A percentile compares a stretch with the other conserved stretches of the same genome.
phyloP scores from a whole-genome alignment of 2,113 vertebrate genomes.

The Carollia perspicillata region DNA sequence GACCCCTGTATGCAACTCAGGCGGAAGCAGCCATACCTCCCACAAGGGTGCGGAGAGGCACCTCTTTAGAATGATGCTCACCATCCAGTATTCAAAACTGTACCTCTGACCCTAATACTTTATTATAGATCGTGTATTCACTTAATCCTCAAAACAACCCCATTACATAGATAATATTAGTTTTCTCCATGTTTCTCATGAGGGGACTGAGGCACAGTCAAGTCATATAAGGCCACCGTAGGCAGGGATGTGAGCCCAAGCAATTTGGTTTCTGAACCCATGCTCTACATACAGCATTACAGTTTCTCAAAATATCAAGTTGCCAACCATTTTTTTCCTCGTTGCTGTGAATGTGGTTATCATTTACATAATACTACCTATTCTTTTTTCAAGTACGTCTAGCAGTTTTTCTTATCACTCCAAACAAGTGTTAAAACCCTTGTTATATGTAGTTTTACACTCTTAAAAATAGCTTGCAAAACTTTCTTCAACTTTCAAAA shows the following conservation, averaged over 20 bases:
- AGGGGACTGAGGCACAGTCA: background rate
- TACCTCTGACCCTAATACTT: background rate
- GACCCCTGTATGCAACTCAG: background rate
- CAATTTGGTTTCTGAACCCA: background rate
- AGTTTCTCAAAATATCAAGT: background rate
- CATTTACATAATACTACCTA: background rate
- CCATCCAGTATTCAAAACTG: background rate
- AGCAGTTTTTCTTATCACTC: background rate
- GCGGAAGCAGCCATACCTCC: background rate
- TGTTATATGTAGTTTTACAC: background rate
- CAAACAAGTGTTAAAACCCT: conserved; percentile 16
- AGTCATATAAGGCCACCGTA: background rate
- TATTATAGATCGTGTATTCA: background rate
- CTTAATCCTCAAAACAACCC: background rate
- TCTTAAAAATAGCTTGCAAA: conserved; percentile 30
- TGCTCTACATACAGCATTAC: background rate
- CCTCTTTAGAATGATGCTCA: background rate
- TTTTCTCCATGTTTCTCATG: background rate
- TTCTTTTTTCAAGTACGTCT: background rate
- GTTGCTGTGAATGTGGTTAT: background rate
- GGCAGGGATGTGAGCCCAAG: background rate
- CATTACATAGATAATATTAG: background rate
- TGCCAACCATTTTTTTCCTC: background rate
- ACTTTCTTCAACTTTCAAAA: conserved; percentile 23
- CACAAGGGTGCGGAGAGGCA: background rate